These are phyloP conservation scores for Opisthograptis luteolata DNA, from an alignment of 2,888 invertebrate genomes.

Conservation along the genomic window DNA sequence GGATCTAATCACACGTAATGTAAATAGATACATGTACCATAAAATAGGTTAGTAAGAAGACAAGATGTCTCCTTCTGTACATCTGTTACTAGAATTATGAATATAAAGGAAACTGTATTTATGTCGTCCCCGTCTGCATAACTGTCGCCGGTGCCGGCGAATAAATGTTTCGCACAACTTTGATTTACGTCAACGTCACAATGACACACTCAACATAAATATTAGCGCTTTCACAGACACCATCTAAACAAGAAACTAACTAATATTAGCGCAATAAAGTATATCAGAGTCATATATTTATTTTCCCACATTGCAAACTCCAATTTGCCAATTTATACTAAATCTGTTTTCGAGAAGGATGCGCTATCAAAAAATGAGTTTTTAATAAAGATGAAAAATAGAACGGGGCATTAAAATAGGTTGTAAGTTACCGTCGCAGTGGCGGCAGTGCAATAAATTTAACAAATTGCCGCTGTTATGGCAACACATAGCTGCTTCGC, in stretches of 20 bases:
- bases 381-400: slow-evolving; percentile 41
- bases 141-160: slow-evolving; percentile 24
- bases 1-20: no score
- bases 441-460: slow-evolving; percentile 53
- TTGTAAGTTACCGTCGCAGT: slow-evolving; percentile 49
- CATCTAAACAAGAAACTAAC: no score
- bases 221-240: no score
- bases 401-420: slow-evolving; percentile 50
- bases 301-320: slow-evolving; percentile 5
- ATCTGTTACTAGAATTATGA: slow-evolving; percentile 7
- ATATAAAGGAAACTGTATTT: slow-evolving; percentile 29
- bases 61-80: slow-evolving; percentile 4
- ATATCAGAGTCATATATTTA: slow-evolving; percentile 1
- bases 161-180: slow-evolving; percentile 29
- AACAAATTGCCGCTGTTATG: slow-evolving; percentile 58
- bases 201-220: slow-evolving; percentile 25
- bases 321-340: slow-evolving; percentile 3
- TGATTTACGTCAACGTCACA: slow-evolving; percentile 33
- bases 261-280: slow-evolving; percentile 7
- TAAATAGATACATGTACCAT: no score
- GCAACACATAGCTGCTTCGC: slow-evolving; percentile 51
- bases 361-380: slow-evolving; percentile 36
- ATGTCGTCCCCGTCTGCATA: slow-evolving; percentile 13
- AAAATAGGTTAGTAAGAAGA: neutral
- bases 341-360: slow-evolving; percentile 8